phyloP scores from a whole-genome alignment of 2,797 vertebrate genomes.

The Todus mexicanus region DNA sequence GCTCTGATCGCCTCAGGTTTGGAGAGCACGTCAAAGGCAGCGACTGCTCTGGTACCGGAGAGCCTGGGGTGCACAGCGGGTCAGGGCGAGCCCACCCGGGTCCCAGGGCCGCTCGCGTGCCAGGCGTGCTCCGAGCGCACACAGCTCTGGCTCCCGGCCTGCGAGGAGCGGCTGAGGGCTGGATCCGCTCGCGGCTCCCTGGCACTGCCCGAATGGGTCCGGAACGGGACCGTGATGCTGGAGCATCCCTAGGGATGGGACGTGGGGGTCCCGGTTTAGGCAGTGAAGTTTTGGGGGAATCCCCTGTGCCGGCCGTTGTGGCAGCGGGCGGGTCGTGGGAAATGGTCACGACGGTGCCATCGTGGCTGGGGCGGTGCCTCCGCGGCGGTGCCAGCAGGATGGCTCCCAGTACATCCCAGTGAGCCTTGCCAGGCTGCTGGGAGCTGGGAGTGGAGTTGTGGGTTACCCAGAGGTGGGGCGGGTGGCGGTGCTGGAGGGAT shows the following conservation, averaged over 20 bases:
- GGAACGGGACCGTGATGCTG: rapidly evolving
- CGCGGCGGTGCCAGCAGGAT: too few species aligned
- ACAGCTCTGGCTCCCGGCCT: not conserved
- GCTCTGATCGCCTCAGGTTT: not conserved
- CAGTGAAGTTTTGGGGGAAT: not conserved
- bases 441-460: not conserved
- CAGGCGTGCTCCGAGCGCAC: not conserved
- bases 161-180: not conserved
- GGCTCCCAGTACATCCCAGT: not conserved
- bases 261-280: not conserved
- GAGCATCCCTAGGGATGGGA: not conserved
- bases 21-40: slow-evolving; percentile 9
- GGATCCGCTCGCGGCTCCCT: not conserved
- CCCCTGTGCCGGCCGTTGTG: not conserved
- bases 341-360: not conserved
- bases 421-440: not conserved
- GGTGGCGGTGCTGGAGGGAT: too few species aligned
- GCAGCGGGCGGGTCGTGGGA: not conserved
- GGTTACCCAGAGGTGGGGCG: too few species aligned
- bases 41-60: not conserved
- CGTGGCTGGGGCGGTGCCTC: too few species aligned
- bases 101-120: not conserved
- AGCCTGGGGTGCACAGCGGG: not conserved
- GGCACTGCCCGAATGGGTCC: rapidly evolving
- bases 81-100: too few species aligned